These are phyloP conservation scores for Ctenoplectra terminalis DNA, from an alignment of 1,140 invertebrate species.

Conservation along the genomic window DNA sequence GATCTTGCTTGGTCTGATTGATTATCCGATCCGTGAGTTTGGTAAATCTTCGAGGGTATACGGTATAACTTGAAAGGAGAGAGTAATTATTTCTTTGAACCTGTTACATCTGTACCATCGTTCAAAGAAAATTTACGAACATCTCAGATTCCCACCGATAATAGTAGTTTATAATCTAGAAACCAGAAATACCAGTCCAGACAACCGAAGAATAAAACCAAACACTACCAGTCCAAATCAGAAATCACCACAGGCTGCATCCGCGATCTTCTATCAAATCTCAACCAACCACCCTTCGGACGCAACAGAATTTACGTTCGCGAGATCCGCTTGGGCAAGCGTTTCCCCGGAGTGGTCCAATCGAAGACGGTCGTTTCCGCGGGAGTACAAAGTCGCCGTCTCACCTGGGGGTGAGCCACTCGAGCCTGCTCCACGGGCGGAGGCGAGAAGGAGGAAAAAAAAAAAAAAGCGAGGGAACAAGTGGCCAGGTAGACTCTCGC, in stretches of 20 bases:
- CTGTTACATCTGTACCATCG: too few species aligned
- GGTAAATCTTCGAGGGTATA: not conserved
- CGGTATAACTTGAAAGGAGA: too few species aligned
- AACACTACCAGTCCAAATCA: too few species aligned
- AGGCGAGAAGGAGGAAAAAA: conserved; percentile 4
- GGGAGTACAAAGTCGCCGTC: conserved; percentile 24
- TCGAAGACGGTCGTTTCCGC: conserved; percentile 46
- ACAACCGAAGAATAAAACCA: too few species aligned
- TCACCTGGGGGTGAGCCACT: conserved; percentile 46
- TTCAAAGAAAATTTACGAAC: too few species aligned
- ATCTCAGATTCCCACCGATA: too few species aligned
- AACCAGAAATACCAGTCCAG: too few species aligned
- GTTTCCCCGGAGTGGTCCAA: conserved; percentile 29
- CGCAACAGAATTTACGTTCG: not conserved
- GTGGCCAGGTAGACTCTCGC: conserved; percentile 63
- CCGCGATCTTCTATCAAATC: too few species aligned
- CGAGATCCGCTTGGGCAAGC: conserved; percentile 16
- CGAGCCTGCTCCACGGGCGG: conserved; percentile 11
- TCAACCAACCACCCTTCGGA: not conserved
- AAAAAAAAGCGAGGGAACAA: conserved; percentile 38
- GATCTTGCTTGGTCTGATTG: conserved; percentile 12
- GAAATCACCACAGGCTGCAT: too few species aligned
- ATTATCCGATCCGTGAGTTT: not conserved
- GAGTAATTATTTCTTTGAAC: not conserved
- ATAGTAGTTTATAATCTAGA: too few species aligned